phyloP scores from a whole-genome alignment of 2,113 vertebrate species.

The Lepisosteus osseus region DNA sequence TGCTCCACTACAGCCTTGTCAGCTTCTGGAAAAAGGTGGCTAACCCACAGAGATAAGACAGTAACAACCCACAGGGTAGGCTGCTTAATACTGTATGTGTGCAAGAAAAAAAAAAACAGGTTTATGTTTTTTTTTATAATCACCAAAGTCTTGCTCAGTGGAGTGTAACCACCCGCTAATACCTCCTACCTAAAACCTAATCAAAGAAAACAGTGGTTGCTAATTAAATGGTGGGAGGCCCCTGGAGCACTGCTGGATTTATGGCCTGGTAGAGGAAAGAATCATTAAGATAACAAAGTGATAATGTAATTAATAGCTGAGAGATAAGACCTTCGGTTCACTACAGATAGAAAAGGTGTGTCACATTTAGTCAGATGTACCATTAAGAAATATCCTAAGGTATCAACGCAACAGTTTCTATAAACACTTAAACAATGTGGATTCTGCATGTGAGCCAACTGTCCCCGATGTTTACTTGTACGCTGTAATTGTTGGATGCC shows the following conservation, averaged over 20 bases:
- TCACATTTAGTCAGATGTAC: conserved; percentile 42
- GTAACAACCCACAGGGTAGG: background rate
- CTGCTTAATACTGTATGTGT: background rate
- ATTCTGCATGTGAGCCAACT: background rate
- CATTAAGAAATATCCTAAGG: background rate
- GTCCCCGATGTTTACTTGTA: background rate
- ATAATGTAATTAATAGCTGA: conserved; percentile 65
- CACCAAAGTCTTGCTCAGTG: conserved; percentile 24
- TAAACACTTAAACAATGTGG: conserved; percentile 8
- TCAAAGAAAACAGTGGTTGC: conserved; percentile 50
- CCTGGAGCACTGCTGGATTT: conserved; percentile 37
- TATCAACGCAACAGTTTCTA: conserved; percentile 4
- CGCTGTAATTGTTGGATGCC: conserved; percentile 7
- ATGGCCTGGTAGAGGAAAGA: conserved; percentile 54
- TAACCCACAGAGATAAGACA: conserved; percentile 4
- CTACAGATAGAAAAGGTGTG: conserved; percentile 49
- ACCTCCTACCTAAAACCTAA: conserved; percentile 42
- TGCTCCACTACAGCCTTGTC: background rate
- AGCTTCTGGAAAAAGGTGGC: background rate
- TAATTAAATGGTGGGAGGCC: conserved; percentile 55
- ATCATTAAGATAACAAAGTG: conserved; percentile 72
- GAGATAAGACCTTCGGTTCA: conserved; percentile 50
- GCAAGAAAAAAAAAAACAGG: background rate
- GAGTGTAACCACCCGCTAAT: conserved; percentile 38
- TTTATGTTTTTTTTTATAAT: background rate